Evolutionary conservation across 2,888 invertebrate species (phyloP).

Genomic region (Rhyacophila evoluta): DNA sequence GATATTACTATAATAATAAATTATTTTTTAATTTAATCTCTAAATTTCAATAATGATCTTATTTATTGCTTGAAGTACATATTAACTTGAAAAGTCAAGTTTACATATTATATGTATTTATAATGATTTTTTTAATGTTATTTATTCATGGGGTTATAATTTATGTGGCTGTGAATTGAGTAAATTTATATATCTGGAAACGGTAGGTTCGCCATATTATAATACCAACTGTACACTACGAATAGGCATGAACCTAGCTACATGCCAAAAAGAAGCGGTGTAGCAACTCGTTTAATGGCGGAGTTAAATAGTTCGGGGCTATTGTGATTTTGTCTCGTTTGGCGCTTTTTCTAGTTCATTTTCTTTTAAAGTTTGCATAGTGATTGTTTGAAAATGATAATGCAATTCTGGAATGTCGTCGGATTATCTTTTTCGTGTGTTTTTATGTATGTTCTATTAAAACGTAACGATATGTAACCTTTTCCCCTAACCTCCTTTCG

Average conservation of each 20-base stretch:
- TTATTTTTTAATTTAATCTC: too few species aligned
- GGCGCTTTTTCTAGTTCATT: slow-evolving; percentile 62
- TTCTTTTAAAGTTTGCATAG: slow-evolving; percentile 64
- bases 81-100: too few species aligned
- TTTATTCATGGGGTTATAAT: too few species aligned
- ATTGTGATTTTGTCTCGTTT: slow-evolving; percentile 69
- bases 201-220: slow-evolving; percentile 25
- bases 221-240: slow-evolving; percentile 26
- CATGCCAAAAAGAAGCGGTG: slow-evolving; percentile 68
- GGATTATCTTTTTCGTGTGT: slow-evolving; percentile 36
- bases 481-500: slow-evolving; percentile 82
- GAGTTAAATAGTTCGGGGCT: slow-evolving; percentile 71
- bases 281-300: slow-evolving; percentile 70
- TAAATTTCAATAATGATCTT: too few species aligned
- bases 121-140: too few species aligned
- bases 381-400: slow-evolving; percentile 65
- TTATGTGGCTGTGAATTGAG: neutral
- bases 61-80: too few species aligned
- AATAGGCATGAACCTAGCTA: slow-evolving; percentile 65
- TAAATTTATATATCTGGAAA: neutral
- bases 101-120: too few species aligned
- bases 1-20: too few species aligned
- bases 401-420: slow-evolving; percentile 40
- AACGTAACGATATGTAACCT: slow-evolving; percentile 75
- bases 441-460: slow-evolving; percentile 61